These are phyloP conservation scores for Oryctolagus cuniculus DNA, from an alignment of 2,113 vertebrate species.

Conservation along the genomic window DNA sequence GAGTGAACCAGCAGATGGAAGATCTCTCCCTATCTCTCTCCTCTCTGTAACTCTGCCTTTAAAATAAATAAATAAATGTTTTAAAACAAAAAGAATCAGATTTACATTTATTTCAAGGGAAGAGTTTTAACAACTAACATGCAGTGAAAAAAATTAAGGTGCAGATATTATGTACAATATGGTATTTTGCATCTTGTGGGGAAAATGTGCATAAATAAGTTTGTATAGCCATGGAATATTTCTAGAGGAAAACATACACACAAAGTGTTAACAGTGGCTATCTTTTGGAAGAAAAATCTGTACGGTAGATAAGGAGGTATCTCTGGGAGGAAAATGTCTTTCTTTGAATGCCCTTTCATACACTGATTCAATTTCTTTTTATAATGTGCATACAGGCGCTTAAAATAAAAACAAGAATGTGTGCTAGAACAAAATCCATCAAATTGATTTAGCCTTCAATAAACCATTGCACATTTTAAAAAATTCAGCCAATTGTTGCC, in stretches of 20 bases:
- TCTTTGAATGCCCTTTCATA: constrained; percentile 19
- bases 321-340: constrained; percentile 1
- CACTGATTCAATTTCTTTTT: constrained; percentile 43
- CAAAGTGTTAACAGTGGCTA: neutral
- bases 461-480: neutral
- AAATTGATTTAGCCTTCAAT: constrained; percentile 27
- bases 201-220: neutral
- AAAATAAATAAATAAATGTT: too few species aligned
- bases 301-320: rapidly evolving
- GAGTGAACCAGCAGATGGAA: too few species aligned
- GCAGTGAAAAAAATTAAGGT: constrained; percentile 21
- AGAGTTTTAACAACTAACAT: neutral
- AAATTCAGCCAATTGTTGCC: neutral
- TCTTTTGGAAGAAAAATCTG: constrained; percentile 11
- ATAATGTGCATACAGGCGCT: neutral
- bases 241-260: neutral
- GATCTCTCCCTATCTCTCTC: too few species aligned
- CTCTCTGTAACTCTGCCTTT: too few species aligned
- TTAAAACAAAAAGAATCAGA: neutral
- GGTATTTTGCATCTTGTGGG: neutral
- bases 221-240: constrained; percentile 37
- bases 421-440: constrained; percentile 44
- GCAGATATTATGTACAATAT: constrained; percentile 6
- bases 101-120: constrained; percentile 13
- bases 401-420: constrained; percentile 44